Base-by-base conservation (phyloP, 2,797 vertebrate species). In the Enoplosus armatus region DNA sequence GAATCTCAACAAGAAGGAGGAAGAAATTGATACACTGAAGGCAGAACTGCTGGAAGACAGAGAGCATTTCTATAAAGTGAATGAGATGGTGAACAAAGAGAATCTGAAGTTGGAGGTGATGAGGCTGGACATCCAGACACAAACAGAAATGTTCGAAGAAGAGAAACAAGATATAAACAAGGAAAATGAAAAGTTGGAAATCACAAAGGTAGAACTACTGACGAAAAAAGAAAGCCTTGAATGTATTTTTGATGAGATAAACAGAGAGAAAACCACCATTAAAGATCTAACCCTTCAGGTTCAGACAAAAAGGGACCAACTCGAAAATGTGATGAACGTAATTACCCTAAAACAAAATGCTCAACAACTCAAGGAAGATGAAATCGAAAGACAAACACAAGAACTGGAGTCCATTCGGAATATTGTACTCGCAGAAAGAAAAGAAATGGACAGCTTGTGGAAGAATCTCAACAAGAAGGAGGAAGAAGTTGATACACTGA, bases 341-440 rank as follows among this genome's bases (percentile, higher is more conserved):
- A 65, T 24, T 20, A 6, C 3, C 12, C 31, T 61, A 20, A 53
- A 26, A 66, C 64, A 75, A 45, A 7, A 45, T n/a, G 12, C 72
- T 41, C 58, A 55, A 35, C 53, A 77, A 53, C 51, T 35, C 0
- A 60, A 37, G 31, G 73, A 87, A 45, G 48, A 24, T 1, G 48
- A 76, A 1, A 5, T 67, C 3, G 53, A 70, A n/a, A 20, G 1
- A 48, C 48, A 66, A 35, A 31, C 10, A n/a, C 14, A 67, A 61
- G 48, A 82, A 12, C 16, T 82, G 14, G 47, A 39, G 33, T 14
- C 2, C 3, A 37, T 20, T 5, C 22, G 27, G 29, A 24, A 5
- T 0, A 37, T 3, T 8, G 6, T 54, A 8, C 12, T 14, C 2
- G 14, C 10, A 33, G 63, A 70, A n/a, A 69, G 43, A 75, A 10